Percentiles rank a stretch among this genome's conserved stretches.
Conservation (phyloP, 2,113 vertebrate genomes). For the Trematocara unimaculatum region DNA sequence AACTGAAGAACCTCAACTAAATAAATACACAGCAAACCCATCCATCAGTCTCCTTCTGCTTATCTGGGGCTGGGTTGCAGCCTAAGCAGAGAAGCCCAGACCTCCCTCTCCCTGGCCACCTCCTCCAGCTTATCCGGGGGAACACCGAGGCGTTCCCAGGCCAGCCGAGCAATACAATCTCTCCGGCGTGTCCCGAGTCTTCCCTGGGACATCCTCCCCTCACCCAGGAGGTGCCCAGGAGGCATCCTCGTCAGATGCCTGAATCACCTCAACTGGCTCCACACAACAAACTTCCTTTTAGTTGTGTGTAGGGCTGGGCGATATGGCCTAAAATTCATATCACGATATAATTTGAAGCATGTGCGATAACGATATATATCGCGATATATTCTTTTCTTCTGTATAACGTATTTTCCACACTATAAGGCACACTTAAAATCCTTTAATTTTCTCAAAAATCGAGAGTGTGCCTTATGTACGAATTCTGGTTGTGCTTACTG, state of each 20-base stretch:
- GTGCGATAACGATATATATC: too few species aligned
- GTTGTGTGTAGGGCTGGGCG: neutral
- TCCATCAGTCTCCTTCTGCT: neutral
- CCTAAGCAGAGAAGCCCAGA: neutral
- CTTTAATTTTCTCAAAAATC: too few species aligned
- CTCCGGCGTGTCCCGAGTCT: neutral
- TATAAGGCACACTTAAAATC: too few species aligned
- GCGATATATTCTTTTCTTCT: too few species aligned
- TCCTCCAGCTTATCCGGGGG: neutral
- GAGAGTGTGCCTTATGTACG: too few species aligned
- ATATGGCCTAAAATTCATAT: too few species aligned
- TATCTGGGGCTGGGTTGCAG: fast-evolving
- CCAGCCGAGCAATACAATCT: neutral
- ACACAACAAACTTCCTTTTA: neutral
- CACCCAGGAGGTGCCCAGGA: neutral
- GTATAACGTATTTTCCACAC: too few species aligned
- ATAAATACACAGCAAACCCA: neutral
- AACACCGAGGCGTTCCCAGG: neutral
- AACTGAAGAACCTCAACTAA: neutral
- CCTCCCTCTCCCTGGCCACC: fast-evolving
- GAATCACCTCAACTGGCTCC: fast-evolving
- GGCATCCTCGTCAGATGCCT: neutral
- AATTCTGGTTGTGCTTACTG: too few species aligned
- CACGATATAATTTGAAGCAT: too few species aligned
- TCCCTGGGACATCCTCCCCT: neutral